Evolutionary conservation across 2,888 invertebrate species (phyloP).

Genomic region (Cataglyphis cursor): DNA sequence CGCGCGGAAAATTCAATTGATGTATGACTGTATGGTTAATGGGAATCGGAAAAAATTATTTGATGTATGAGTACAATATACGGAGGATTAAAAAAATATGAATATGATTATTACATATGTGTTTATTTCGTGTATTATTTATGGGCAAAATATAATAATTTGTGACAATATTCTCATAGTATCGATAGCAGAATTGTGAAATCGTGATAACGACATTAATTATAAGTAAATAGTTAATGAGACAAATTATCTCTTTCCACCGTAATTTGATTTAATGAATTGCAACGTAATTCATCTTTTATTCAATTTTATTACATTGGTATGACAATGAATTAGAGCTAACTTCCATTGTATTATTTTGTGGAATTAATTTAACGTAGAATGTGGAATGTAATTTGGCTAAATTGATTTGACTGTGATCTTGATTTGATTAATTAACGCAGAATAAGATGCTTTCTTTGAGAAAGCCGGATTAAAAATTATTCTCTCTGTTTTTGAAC

Average conservation of each 20-base stretch:
- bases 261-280: neutral
- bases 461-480: neutral
- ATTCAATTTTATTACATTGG: neutral
- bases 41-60: neutral
- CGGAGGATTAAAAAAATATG: neutral
- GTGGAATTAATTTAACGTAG: slow-evolving; percentile 24
- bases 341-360: slow-evolving; percentile 20
- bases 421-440: slow-evolving; percentile 26
- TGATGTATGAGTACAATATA: neutral
- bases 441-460: neutral
- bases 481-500: neutral
- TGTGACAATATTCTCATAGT: neutral
- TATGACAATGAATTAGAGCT: neutral
- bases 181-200: neutral
- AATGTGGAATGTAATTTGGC: neutral
- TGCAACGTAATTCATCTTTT: neutral
- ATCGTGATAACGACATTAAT: slow-evolving; percentile 21
- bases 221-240: slow-evolving; percentile 6
- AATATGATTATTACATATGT: neutral
- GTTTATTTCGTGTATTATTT: neutral
- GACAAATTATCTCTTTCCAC: neutral
- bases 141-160: neutral
- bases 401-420: slow-evolving; percentile 5
- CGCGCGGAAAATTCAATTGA: neutral
- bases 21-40: neutral